phyloP scores from a whole-genome alignment of 2,113 vertebrate species.

The Brachirus orientalis region DNA sequence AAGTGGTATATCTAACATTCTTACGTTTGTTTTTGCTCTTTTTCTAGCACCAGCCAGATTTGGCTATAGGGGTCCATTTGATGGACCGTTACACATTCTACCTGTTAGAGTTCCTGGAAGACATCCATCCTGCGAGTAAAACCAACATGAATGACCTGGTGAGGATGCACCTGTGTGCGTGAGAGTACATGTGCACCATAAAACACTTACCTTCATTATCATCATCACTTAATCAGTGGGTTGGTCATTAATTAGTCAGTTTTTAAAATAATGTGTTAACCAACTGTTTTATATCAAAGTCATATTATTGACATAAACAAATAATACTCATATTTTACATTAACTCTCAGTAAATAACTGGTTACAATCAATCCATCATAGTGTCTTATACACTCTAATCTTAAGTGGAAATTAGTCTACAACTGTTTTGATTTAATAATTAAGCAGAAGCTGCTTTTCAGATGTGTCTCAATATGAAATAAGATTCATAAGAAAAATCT shows the following conservation, averaged over 20 bases:
- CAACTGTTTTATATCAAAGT: too few species aligned
- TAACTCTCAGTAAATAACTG: background rate
- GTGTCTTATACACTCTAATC: too few species aligned
- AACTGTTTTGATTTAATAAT: too few species aligned
- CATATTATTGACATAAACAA: background rate
- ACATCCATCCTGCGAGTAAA: slow-evolving; percentile 95
- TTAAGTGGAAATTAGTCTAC: too few species aligned
- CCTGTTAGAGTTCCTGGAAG: slow-evolving; percentile 96
- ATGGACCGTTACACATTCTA: slow-evolving; percentile 99
- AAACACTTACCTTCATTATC: too few species aligned
- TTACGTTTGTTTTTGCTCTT: background rate
- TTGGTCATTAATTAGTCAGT: too few species aligned
- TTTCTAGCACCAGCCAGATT: slow-evolving; percentile 95
- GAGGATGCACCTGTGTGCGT: slow-evolving; percentile 54
- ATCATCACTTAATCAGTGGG: too few species aligned
- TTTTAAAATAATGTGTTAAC: background rate
- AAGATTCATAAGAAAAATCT: too few species aligned
- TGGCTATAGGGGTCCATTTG: slow-evolving; percentile 95
- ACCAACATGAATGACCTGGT: slow-evolving; percentile 96
- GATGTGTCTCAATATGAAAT: too few species aligned
- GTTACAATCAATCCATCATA: too few species aligned
- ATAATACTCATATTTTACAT: background rate
- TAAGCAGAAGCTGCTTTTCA: too few species aligned
- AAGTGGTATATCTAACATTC: background rate
- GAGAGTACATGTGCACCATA: background rate